phyloP scores from a whole-genome alignment of 1,140 invertebrate species.

The Aplysia californica region DNA sequence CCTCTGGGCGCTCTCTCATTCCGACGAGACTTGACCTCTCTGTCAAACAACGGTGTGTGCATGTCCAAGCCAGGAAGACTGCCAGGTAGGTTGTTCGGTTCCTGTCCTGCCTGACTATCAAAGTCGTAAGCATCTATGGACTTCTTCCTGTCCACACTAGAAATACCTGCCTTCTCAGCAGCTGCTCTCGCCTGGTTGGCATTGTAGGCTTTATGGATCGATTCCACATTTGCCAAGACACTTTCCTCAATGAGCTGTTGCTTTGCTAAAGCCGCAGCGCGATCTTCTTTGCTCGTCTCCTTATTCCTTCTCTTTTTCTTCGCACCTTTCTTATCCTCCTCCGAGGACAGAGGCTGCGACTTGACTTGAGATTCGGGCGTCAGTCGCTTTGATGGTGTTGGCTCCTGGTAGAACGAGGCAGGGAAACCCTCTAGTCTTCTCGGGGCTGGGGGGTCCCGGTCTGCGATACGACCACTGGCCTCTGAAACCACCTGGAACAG shows the following conservation, averaged over 20 bases:
- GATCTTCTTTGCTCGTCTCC: conserved; percentile 15
- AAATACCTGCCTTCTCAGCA: conserved; percentile 22
- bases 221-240: conserved; percentile 20
- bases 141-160: conserved; percentile 20
- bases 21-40: no score
- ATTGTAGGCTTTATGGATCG: conserved; percentile 17
- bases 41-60: no score
- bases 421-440: conserved; percentile 19
- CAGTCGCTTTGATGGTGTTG: neutral
- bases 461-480: neutral
- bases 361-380: neutral
- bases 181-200: conserved; percentile 13
- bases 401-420: conserved; percentile 25
- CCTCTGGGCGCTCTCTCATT: conserved; percentile 18
- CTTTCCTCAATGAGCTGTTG: conserved; percentile 24
- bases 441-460: neutral
- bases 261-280: conserved; percentile 3
- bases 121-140: conserved; percentile 40
- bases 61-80: neutral
- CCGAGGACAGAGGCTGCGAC: neutral
- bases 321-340: conserved; percentile 17
- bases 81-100: neutral
- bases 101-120: conserved; percentile 34
- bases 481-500: neutral
- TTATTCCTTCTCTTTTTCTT: conserved; percentile 12